phyloP scores from a whole-genome alignment of 2,888 invertebrate genomes.

The Protophormia terraenovae region DNA sequence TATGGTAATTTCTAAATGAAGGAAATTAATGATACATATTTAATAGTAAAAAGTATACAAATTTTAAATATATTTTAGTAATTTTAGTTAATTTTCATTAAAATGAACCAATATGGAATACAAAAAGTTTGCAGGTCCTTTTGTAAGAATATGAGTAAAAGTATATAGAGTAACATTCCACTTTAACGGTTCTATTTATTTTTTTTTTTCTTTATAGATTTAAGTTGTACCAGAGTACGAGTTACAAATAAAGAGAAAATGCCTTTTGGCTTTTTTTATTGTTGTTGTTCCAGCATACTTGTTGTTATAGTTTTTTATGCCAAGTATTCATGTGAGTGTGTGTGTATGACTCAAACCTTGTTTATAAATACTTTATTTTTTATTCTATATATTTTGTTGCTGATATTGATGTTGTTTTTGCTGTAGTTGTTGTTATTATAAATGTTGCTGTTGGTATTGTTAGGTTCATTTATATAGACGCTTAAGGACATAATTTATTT shows the following conservation, averaged over 20 bases:
- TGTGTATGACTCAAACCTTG: background rate
- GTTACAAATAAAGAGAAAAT: slow-evolving; percentile 54
- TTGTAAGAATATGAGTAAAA: background rate
- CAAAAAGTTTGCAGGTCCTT: background rate
- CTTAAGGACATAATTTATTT: slow-evolving; percentile 77
- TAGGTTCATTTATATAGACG: slow-evolving; percentile 66
- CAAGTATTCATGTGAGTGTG: background rate
- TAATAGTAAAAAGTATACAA: too few relatives aligned
- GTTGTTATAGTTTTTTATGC: background rate
- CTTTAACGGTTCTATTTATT: background rate
- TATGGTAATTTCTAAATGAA: too few relatives aligned
- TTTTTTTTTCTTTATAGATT: slow-evolving; percentile 2
- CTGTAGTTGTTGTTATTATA: slow-evolving; percentile 31
- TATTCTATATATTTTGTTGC: slow-evolving; percentile 15
- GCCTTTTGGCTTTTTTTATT: slow-evolving; percentile 54
- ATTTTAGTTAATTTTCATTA: too few relatives aligned
- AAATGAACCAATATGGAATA: too few relatives aligned
- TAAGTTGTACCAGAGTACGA: slow-evolving; percentile 6
- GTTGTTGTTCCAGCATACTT: background rate
- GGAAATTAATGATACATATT: too few relatives aligned
- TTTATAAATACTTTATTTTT: slow-evolving; percentile 22
- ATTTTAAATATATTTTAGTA: too few relatives aligned
- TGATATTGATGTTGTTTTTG: background rate
- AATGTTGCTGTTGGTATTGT: slow-evolving; percentile 57
- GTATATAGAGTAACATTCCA: background rate